A percentile compares a stretch with the other conserved stretches of the same genome.
phyloP scores from a whole-genome alignment of 2,888 invertebrate genomes.

The Oscheius sp. region DNA sequence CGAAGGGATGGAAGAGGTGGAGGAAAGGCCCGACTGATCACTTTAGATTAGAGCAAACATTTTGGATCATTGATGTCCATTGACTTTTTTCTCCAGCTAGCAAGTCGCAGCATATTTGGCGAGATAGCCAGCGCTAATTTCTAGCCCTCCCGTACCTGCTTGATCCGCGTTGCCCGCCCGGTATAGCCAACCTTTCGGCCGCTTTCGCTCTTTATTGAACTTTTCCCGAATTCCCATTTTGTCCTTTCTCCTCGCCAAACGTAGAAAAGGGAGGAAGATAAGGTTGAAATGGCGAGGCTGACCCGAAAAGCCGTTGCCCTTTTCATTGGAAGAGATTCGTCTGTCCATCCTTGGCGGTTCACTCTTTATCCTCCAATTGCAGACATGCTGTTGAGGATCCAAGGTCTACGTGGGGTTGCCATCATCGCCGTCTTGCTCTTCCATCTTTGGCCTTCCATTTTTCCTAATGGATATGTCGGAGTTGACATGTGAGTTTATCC shows the following conservation, averaged over 20 bases:
- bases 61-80: no score
- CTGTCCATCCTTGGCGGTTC: not conserved
- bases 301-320: not conserved
- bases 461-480: constrained; percentile 26
- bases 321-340: not conserved
- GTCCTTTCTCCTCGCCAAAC: no score
- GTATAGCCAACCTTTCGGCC: no score
- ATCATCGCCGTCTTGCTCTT: constrained; percentile 11
- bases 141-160: not conserved
- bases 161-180: not conserved
- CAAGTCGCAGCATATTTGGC: no score
- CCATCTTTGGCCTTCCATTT: constrained; percentile 13
- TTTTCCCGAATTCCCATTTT: not conserved
- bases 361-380: no score
- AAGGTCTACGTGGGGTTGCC: constrained; percentile 31
- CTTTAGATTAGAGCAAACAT: no score
- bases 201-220: not conserved
- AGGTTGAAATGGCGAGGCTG: not conserved
- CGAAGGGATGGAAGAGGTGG: no score
- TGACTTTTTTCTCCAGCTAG: no score
- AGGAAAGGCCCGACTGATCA: no score
- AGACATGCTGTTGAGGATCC: constrained; percentile 7
- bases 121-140: not conserved
- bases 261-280: no score
- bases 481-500: constrained; percentile 8